Base-by-base conservation (phyloP, 1,140 invertebrate species). In the Drosophila ironensis region DNA sequence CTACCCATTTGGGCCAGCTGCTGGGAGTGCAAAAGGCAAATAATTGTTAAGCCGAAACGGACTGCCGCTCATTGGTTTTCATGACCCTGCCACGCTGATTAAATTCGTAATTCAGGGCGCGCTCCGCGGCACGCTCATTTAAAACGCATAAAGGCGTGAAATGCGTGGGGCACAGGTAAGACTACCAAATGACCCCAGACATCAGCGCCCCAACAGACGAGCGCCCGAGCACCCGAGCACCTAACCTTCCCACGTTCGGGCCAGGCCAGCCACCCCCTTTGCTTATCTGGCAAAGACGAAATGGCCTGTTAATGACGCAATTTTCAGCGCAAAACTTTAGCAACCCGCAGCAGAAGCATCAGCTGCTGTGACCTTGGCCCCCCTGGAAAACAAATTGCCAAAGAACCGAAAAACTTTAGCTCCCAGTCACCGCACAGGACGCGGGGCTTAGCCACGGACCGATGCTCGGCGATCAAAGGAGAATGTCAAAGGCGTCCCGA, bases 221-320 rank as follows among this genome's bases (percentile, higher is more conserved):
- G 20, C 20, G 5, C 42, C 8, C 22, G 14, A 28, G 3, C 17
- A 12, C 7, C 16, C 7, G 25, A 33, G n/a, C 27, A 2, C 16
- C 12, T 9, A 2, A 37, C 9, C 25, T 16, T 19, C 35, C 33
- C 27, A 12, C 44, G 19, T 22, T 33, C 14, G 30, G 9, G 8
- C 4, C 30, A 14, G 19, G 8, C 41, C 64, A 44, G 17, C 51
- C 44, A 25, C 25, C 63, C 20, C 27, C n/a, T n/a, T n/a, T n/a
- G 47, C 56, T 81, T 80, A 75, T 67, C 77, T 71, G 45, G 22
- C 59, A 45, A 37, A 50, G 38, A 41, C 67, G 37, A 57, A 88
- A 88, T 84, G 69, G 76, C 74, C 84, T 88, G 84, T 84, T 88
- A 88, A 84, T 88, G 75, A 80, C 56, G 64, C 54, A 80, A 80